Base-by-base conservation (phyloP, 2,797 vertebrate genomes). In the Allobates femoralis region DNA sequence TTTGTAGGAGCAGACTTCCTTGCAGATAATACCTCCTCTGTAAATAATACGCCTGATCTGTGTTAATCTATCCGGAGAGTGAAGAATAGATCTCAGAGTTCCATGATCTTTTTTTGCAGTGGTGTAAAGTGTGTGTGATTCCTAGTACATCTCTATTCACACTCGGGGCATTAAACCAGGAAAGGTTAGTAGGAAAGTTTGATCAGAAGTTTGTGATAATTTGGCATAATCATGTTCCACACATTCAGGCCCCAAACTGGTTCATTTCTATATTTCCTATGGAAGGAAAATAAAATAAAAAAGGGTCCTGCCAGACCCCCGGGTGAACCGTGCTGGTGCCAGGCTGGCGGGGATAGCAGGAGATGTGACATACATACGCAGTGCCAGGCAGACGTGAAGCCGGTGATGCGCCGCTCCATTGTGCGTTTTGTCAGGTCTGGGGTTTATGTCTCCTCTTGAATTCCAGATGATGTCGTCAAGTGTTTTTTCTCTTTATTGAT, bases 401-500 rank as follows among this genome's bases (percentile, higher is more conserved):
- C n/a, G n/a, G n/a, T n/a, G n/a, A n/a, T n/a, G n/a, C n/a, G n/a
- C n/a, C n/a, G n/a, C n/a, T n/a, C n/a, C n/a, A 78, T 86, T 90
- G 90, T 92, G 92, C 89, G 62, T 89, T 87, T 87, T 89, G 90
- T 88, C 93, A 91, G 92, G 88, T 83, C 23, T 56, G 51, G 86
- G 90, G 91, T 80, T 90, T 92, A 95, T 94, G 91, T 90, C 92
- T 94, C 90, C 95, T 94, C 92, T 89, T 91, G 95, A 94, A 94
- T 95, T 90, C 85, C 91, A 91, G 83, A 93, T 93, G 95, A 94
- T 93, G 89, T 80, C 64, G 94, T 95, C 92, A 93, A 94, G 95
- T 94, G 93, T 93, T 92, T 93, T 91, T 93, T 95, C 96, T 96
- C 96, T 94, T 96, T 97, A 97, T 97, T 97, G 97, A 97, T 97